Evolutionary conservation across 1,140 invertebrate genomes (phyloP).

Genomic region (Drosophila ercepeae): DNA sequence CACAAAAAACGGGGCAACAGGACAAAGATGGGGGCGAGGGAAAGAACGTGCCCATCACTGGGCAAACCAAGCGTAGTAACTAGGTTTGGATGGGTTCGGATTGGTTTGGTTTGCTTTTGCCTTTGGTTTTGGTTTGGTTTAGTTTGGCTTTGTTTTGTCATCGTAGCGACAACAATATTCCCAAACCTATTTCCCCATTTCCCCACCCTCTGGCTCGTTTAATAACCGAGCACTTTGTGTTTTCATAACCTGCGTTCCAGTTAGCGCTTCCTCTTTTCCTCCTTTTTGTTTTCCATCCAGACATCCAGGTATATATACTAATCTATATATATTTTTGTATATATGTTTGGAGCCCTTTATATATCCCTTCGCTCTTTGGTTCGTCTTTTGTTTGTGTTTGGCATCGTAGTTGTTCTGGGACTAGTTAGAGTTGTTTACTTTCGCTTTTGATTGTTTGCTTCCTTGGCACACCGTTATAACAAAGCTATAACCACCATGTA

Average conservation of each 20-base stretch:
- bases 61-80: constrained; percentile 62
- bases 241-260: constrained; percentile 72
- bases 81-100: constrained; percentile 56
- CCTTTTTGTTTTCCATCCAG: constrained; percentile 2
- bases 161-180: constrained; percentile 37
- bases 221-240: constrained; percentile 71
- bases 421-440: constrained; percentile 52
- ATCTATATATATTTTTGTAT: constrained; percentile 9
- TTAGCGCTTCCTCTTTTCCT: constrained; percentile 39
- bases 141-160: constrained; percentile 51
- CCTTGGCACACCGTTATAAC: constrained; percentile 40
- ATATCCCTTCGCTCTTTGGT: constrained; percentile 33
- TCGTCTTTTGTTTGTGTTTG: constrained; percentile 42
- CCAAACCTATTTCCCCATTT: not conserved
- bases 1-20: constrained; percentile 8
- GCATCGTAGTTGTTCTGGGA: constrained; percentile 42
- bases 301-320: constrained; percentile 10
- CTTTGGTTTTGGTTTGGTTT: constrained; percentile 37
- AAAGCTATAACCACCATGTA: constrained; percentile 33
- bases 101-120: constrained; percentile 34
- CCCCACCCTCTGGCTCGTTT: constrained; percentile 39
- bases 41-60: constrained; percentile 37
- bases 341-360: constrained; percentile 7
- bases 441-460: constrained; percentile 57
- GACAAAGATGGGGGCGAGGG: constrained; percentile 4